Conservation (phyloP, 2,797 vertebrate species). For the Anguilla pacifica region DNA sequence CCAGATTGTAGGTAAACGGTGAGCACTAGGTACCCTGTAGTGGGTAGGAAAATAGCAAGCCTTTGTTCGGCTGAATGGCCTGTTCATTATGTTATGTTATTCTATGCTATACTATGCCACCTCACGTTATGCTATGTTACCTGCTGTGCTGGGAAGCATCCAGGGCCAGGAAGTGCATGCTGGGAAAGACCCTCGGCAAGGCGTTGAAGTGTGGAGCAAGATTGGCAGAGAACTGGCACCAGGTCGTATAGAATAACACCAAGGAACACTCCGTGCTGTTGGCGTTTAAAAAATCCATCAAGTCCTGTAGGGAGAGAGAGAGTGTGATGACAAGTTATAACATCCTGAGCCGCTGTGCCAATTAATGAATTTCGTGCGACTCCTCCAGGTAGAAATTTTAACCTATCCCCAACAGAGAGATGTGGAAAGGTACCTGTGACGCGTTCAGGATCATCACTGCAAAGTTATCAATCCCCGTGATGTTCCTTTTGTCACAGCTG, state of each 20-base stretch:
- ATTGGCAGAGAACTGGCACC: constrained; percentile 93
- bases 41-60: no score
- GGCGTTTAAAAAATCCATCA: constrained; percentile 93
- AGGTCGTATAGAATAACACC: constrained; percentile 91
- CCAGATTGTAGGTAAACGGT: no score
- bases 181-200: constrained; percentile 88
- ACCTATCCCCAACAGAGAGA: neutral
- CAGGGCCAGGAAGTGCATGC: constrained; percentile 89
- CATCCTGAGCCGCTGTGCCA: neutral
- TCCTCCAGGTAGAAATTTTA: neutral
- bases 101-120: no score
- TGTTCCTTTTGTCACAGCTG: constrained; percentile 86
- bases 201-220: constrained; percentile 95
- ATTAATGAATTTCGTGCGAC: neutral
- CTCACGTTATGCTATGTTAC: constrained; percentile 56
- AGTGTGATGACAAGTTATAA: neutral
- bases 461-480: constrained; percentile 71
- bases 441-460: constrained; percentile 85
- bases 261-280: constrained; percentile 90
- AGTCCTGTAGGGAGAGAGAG: constrained; percentile 75
- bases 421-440: constrained; percentile 79
- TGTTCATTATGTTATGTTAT: no score
- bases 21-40: no score
- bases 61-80: no score
- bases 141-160: constrained; percentile 98